phyloP scores from a whole-genome alignment of 1,140 invertebrate genomes.

The Periplaneta americana region DNA sequence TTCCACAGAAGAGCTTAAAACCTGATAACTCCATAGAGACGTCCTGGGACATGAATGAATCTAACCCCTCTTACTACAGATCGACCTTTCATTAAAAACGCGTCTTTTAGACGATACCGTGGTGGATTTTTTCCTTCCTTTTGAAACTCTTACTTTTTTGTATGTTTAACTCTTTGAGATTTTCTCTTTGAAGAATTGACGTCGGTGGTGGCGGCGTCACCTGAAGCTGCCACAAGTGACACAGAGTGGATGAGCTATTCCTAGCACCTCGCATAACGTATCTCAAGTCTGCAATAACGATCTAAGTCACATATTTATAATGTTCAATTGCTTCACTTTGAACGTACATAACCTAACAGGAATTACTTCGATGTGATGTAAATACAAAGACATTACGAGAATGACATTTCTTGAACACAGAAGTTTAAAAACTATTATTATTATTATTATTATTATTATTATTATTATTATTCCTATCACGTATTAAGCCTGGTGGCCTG shows the following conservation, averaged over 20 bases:
- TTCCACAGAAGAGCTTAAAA: neutral
- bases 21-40: neutral
- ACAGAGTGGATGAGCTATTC: neutral
- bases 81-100: neutral
- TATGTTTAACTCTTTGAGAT: neutral
- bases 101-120: no score
- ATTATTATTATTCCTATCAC: no score
- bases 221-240: neutral
- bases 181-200: neutral
- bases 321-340: no score
- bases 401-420: no score
- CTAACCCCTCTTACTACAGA: neutral
- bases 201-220: neutral
- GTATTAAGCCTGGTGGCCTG: no score
- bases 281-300: neutral
- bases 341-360: no score
- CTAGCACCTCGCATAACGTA: neutral
- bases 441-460: no score
- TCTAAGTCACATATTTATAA: neutral
- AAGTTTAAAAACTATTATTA: no score
- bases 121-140: neutral
- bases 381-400: no score
- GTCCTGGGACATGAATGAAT: neutral
- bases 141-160: neutral
- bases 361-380: no score